Evolutionary conservation across 2,888 invertebrate genomes (phyloP), one percentile per base, ranked within the genome.

Genomic region (Ypsolopha scabrella): DNA sequence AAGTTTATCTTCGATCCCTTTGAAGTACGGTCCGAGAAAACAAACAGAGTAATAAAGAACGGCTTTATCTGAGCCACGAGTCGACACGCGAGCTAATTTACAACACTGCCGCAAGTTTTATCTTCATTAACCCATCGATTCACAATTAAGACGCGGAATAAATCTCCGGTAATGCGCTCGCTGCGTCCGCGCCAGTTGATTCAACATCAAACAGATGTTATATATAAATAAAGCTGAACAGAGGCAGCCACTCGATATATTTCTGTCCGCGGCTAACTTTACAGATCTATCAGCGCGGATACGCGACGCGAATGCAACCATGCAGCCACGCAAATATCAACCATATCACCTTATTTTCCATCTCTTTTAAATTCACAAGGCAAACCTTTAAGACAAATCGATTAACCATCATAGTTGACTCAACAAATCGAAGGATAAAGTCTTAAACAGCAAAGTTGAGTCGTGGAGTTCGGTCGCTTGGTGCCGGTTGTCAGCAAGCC

Each of bases 71-170:
- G 77, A 77, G 79, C 78, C 77, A 75, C 75, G 80, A 85, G 85
- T 85, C 85, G 85, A 85, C 85, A 86, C 85, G 85, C 85, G 77
- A 85, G 82, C 85, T 85, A 86, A 86, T 86, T 86, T 85, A 86
- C 85, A 81, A 85, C 85, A 83, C 81, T 72, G 79, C 82, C 83
- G 77, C 79, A 77, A 80, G 83, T 85, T 86, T 86, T 86, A 86
- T 86, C 86, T 86, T 86, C 86, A 86, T 86, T 86, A 86, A 83
- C 85, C 86, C 85, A 86, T 86, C 86, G 85, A 85, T 85, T 85
- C 85, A 82, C 86, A 86, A 86, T 86, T 86, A 86, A 86, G 86
- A 85, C 86, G 82, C 79, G 73, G 80, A 78, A 86, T 86, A 86
- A 86, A 86, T 85, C 85, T 85, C 78, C 74, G 68, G 85, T 82